Evolutionary conservation across 1,140 invertebrate genomes (phyloP), one percentile per base, ranked within the genome.

Genomic region (Drosophila murphyi): DNA sequence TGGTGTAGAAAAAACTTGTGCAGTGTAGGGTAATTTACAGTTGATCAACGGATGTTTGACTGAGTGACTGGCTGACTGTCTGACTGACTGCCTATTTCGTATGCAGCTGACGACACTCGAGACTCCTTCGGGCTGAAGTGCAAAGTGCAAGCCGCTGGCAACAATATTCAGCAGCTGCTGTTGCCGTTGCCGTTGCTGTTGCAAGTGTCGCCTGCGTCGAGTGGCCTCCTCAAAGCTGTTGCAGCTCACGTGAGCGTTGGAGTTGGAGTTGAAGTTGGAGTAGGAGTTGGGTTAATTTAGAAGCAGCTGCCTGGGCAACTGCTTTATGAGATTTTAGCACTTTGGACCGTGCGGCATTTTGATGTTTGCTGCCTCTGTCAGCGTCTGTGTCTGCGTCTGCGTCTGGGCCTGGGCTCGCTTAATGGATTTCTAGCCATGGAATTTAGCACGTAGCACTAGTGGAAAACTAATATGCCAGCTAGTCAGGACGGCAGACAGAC

Each of bases 271-370:
- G 20, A 20, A 1, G 20, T 69, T 52, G 29, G 20, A 52, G 57
- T 73, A 47, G 51, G 43, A 74, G 50, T 69, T 37, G 52, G 76
- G 83, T 83, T 88, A 89, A 88, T 88, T 89, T 88, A 89, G 80
- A 80, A 89, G 67, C 83, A 69, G 80, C 73, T 77, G 83, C 77
- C 74, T 60, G 65, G 10, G 69, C 82, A 73, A 80, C 78, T 20
- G 83, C 77, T 88, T 88, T 88, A 88, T 88, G 85, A 75, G 85
- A 88, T 89, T 85, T 89, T 85, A 88, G 85, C 86, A 90, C 83
- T 80, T 74, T 69, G 75, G 48, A 20, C 35, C 48, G 60, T 45
- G 55, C 70, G 73, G 41, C 45, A 50, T 41, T 10, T 41, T 8
- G 39, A 41, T 43, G 39, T 43, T 43, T 68, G 65, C 34, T 37